phyloP scores from a whole-genome alignment of 1,140 invertebrate species.

The Aphaenogaster ashmeadi region DNA sequence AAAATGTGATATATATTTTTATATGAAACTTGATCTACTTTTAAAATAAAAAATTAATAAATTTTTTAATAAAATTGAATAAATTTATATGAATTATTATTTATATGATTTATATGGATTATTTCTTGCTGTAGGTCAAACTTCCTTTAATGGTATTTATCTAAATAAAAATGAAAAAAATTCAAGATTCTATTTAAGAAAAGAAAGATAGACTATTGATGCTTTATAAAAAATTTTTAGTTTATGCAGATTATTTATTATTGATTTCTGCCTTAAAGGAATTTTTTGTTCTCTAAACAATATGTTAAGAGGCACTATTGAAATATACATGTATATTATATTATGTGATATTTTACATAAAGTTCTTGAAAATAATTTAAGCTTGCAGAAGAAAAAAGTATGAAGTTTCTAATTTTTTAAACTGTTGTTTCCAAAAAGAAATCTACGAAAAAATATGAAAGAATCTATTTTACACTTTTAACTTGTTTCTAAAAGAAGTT shows the following conservation, averaged over 20 bases:
- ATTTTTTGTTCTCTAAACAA: not conserved
- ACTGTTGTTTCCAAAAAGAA: not conserved
- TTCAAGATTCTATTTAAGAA: not conserved
- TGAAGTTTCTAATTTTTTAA: not conserved
- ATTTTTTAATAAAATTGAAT: not conserved
- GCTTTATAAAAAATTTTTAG: not conserved
- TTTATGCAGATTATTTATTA: not conserved
- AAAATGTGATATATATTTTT: not conserved
- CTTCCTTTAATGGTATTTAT: not conserved
- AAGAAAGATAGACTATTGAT: not conserved
- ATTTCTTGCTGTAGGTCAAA: not conserved
- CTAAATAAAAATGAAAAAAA: not conserved
- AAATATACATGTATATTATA: not conserved
- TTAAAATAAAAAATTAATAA: not conserved
- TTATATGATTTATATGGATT: too few species aligned
- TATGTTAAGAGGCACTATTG: not conserved
- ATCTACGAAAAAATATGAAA: too few species aligned
- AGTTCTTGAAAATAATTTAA: not conserved
- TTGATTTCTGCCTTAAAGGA: not conserved
- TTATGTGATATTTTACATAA: not conserved
- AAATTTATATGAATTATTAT: not conserved
- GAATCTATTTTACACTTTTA: not conserved
- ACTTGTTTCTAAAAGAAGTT: not conserved
- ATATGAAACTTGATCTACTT: not conserved
- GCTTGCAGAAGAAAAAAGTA: not conserved